Conservation (phyloP, 2,113 vertebrate genomes). For the Acanthisitta chloris region DNA sequence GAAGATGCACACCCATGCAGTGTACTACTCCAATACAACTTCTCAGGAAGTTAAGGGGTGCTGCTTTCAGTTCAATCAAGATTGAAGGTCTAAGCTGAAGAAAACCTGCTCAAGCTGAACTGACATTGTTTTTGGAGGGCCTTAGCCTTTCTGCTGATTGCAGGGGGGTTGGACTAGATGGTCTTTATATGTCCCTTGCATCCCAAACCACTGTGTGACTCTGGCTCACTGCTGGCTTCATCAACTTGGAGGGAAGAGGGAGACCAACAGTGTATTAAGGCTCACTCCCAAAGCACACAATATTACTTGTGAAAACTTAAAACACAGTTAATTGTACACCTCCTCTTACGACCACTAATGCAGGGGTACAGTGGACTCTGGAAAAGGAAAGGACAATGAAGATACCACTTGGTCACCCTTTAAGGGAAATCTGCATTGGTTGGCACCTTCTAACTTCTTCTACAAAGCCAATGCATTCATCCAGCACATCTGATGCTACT, state of each 20-base stretch:
- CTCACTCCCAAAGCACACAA: neutral
- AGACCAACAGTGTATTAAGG: neutral
- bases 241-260: neutral
- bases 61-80: neutral
- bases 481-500: neutral
- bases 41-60: neutral
- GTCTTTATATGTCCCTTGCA: neutral
- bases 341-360: neutral
- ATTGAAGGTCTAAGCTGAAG: neutral
- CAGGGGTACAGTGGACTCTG: neutral
- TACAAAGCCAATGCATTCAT: neutral
- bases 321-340: neutral
- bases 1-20: conserved; percentile 25
- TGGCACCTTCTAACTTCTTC: neutral
- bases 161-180: neutral
- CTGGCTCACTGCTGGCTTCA: neutral
- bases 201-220: neutral
- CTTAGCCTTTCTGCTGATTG: neutral
- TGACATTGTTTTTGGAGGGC: neutral
- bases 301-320: neutral
- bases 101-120: neutral
- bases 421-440: neutral
- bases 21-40: neutral
- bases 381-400: neutral
- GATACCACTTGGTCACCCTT: neutral